Evolutionary conservation across 1,140 invertebrate species (phyloP).

Genomic region (Euura lappo): DNA sequence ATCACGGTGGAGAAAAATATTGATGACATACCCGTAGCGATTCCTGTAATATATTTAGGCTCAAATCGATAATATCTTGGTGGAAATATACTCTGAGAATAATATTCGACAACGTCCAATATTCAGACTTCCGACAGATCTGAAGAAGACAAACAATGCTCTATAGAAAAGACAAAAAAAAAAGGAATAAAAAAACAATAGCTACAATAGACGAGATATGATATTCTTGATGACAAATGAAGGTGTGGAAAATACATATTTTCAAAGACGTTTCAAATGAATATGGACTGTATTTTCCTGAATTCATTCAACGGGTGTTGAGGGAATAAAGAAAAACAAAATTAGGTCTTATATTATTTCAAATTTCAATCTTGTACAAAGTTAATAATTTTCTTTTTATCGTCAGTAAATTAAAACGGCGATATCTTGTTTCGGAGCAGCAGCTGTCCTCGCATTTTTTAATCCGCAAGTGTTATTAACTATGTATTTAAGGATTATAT

Average conservation of each 20-base stretch:
- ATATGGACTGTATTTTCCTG: too few species aligned
- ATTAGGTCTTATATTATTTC: too few species aligned
- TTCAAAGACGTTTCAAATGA: not conserved
- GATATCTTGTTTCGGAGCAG: not conserved
- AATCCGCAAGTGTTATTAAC: slow-evolving; percentile 43
- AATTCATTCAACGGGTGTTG: too few species aligned
- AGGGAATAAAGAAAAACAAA: too few species aligned
- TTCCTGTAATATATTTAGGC: too few species aligned
- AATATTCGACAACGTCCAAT: too few species aligned
- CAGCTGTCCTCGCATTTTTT: slow-evolving; percentile 15
- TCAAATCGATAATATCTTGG: too few species aligned
- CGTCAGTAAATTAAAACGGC: not conserved
- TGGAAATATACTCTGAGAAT: too few species aligned
- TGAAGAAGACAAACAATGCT: slow-evolving; percentile 6
- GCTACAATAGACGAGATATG: not conserved
- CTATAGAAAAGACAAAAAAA: not conserved
- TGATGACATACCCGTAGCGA: too few species aligned
- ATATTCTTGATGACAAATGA: slow-evolving; percentile 3
- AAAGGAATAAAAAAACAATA: not conserved
- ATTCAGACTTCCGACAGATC: not conserved
- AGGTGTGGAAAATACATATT: not conserved
- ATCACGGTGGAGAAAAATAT: too few species aligned
- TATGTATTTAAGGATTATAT: slow-evolving; percentile 41
- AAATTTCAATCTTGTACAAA: too few species aligned
- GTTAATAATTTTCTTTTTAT: not conserved